Evolutionary conservation across 1,140 invertebrate species (phyloP), one percentile per base, ranked within the genome.

Genomic region (Gryon sp.): DNA sequence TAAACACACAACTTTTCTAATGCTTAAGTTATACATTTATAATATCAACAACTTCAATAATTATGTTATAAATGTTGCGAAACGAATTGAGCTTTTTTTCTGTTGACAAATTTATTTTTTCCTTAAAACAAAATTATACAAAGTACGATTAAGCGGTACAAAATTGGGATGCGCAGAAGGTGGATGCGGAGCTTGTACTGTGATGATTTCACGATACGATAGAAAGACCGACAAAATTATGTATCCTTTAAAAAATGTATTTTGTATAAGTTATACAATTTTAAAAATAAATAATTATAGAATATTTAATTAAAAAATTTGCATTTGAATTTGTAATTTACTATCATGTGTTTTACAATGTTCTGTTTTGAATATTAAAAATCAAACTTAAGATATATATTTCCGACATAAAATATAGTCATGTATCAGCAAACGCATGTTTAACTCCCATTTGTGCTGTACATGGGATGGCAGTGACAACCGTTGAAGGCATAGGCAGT

Each of bases 81-180:
- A n/a, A n/a, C n/a, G n/a, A n/a, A n/a, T n/a, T n/a, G n/a, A n/a
- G n/a, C n/a, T n/a, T n/a, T n/a, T n/a, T n/a, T n/a, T n/a, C n/a
- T n/a, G n/a, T n/a, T n/a, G n/a, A n/a, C n/a, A n/a, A n/a, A n/a
- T 12, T 12, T 12, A 34, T 12, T 12, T 16, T 40, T 48, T 73
- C 62, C 68, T 73, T 73, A 52, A 73, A 19, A 12, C n/a, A 11
- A 5, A 12, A 12, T 11, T 32, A n/a, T n/a, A n/a, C n/a, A n/a
- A n/a, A 94, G 93, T 98, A 36, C 87, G 90, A n/a, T 89, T 98
- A 48, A 94, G 92, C 59, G 97, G 97, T 8, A 97, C 96, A 2
- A 98, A 98, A 88, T 84, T 97, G 20, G 96, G 95, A 11, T 98
- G 97, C 84, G 95, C 94, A 0, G 97, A 98, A 90, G 97, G 96